A percentile compares a stretch with the other conserved stretches of the same genome.
phyloP scores from a whole-genome alignment of 2,113 vertebrate genomes.

The Clinocottus analis region DNA sequence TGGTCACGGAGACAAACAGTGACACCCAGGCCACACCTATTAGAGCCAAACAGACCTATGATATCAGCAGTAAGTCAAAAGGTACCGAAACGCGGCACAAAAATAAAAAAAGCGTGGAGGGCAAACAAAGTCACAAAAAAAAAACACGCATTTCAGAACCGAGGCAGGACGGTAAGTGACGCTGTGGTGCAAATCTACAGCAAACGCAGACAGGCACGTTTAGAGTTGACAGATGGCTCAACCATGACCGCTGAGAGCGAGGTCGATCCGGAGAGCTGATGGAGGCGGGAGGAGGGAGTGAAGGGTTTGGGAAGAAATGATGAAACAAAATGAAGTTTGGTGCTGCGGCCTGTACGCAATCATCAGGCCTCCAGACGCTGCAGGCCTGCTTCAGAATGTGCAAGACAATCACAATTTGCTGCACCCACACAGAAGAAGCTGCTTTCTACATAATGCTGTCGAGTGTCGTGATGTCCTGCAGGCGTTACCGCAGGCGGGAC shows the following conservation, averaged over 20 bases:
- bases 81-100: neutral
- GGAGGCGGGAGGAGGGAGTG: slow-evolving; percentile 36
- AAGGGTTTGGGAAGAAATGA: slow-evolving; percentile 46
- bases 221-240: slow-evolving; percentile 66
- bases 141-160: neutral
- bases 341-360: slow-evolving; percentile 47
- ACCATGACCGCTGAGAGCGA: slow-evolving; percentile 56
- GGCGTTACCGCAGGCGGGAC: slow-evolving; percentile 20
- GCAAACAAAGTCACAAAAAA: neutral
- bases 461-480: slow-evolving; percentile 15
- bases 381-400: slow-evolving; percentile 43
- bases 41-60: neutral
- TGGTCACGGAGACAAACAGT: neutral
- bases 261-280: slow-evolving; percentile 57
- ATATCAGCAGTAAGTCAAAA: neutral
- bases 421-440: slow-evolving; percentile 34
- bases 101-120: neutral
- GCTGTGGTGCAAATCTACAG: slow-evolving; percentile 5
- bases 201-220: slow-evolving; percentile 33
- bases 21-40: neutral
- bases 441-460: slow-evolving; percentile 26
- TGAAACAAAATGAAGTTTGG: slow-evolving; percentile 64
- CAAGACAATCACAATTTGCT: slow-evolving; percentile 60
- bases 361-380: slow-evolving; percentile 47
- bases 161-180: slow-evolving; percentile 22